phyloP scores from a whole-genome alignment of 1,140 invertebrate genomes.

The Drosophila elegans region DNA sequence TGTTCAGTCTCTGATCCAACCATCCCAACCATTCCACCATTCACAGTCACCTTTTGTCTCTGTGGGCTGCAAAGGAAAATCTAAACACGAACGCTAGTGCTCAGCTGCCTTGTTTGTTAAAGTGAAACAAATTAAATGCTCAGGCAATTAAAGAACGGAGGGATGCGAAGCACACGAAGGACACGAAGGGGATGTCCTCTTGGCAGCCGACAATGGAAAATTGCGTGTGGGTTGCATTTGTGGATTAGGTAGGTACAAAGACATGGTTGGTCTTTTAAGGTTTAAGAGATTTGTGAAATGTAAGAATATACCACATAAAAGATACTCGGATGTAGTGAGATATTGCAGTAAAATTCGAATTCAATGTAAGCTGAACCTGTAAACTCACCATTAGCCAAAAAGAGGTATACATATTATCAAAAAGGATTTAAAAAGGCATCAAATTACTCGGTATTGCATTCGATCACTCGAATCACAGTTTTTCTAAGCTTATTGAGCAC shows the following conservation, averaged over 20 bases:
- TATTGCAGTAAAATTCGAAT: too few relatives aligned
- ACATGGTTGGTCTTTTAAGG: not conserved
- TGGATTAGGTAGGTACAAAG: not conserved
- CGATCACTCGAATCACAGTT: too few relatives aligned
- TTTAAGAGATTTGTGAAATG: not conserved
- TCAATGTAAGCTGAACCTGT: too few relatives aligned
- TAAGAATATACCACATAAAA: too few relatives aligned
- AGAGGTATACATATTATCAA: too few relatives aligned
- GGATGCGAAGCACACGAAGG: not conserved
- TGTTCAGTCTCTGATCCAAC: conserved; percentile 22
- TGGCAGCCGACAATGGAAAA: not conserved
- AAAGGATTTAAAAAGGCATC: too few relatives aligned
- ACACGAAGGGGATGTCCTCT: conserved; percentile 1
- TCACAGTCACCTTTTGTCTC: conserved; percentile 42
- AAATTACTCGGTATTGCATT: too few relatives aligned
- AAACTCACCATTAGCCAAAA: too few relatives aligned
- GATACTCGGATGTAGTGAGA: too few relatives aligned
- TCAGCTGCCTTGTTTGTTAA: conserved; percentile 49
- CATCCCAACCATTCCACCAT: not conserved
- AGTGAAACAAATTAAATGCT: conserved; percentile 73
- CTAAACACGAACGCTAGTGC: conserved; percentile 46
- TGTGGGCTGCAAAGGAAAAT: conserved; percentile 47
- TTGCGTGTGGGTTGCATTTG: conserved; percentile 1
- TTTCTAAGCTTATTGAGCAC: too few relatives aligned
- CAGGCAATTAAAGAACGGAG: conserved; percentile 46